Percentiles rank a stretch among this genome's conserved stretches.
Evolutionary conservation across 2,888 invertebrate genomes (phyloP).

Genomic region (Dicyrtomina minuta): DNA sequence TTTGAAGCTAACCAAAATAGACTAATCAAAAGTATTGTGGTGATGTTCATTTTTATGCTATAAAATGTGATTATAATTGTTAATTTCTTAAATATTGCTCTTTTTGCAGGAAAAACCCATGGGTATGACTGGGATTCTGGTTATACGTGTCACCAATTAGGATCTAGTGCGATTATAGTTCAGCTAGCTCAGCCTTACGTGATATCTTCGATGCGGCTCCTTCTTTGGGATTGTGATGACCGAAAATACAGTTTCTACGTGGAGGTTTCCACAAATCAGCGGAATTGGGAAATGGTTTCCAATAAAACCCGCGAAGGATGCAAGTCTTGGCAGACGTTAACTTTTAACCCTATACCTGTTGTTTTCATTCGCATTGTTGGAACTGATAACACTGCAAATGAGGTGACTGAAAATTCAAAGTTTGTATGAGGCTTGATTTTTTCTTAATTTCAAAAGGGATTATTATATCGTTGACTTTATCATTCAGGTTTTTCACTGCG

Average conservation of each 20-base stretch:
- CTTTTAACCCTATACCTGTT: slow-evolving; percentile 79
- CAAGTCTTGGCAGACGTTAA: slow-evolving; percentile 91
- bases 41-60: too few relatives aligned
- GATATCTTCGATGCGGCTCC: slow-evolving; percentile 81
- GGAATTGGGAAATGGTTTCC: slow-evolving; percentile 87
- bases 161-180: slow-evolving; percentile 90
- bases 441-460: neutral
- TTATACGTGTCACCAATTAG: slow-evolving; percentile 95
- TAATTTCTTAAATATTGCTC: too few relatives aligned
- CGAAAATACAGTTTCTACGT: slow-evolving; percentile 94
- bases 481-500: slow-evolving; percentile 89
- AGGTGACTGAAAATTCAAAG: slow-evolving; percentile 62
- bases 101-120: slow-evolving; percentile 79
- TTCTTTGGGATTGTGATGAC: slow-evolving; percentile 97
- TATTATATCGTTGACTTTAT: neutral
- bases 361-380: slow-evolving; percentile 94
- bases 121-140: slow-evolving; percentile 99
- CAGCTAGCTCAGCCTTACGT: slow-evolving; percentile 96
- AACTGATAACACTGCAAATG: slow-evolving; percentile 95
- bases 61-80: too few relatives aligned
- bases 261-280: slow-evolving; percentile 88
- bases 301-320: slow-evolving; percentile 84
- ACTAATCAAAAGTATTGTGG: too few relatives aligned
- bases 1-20: neutral
- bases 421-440: slow-evolving; percentile 12